A percentile compares a stretch with the other conserved stretches of the same genome.
These are phyloP conservation scores for Mesorhabditis spiculigera DNA, from an alignment of 2,888 invertebrate species.

Conservation along the genomic window DNA sequence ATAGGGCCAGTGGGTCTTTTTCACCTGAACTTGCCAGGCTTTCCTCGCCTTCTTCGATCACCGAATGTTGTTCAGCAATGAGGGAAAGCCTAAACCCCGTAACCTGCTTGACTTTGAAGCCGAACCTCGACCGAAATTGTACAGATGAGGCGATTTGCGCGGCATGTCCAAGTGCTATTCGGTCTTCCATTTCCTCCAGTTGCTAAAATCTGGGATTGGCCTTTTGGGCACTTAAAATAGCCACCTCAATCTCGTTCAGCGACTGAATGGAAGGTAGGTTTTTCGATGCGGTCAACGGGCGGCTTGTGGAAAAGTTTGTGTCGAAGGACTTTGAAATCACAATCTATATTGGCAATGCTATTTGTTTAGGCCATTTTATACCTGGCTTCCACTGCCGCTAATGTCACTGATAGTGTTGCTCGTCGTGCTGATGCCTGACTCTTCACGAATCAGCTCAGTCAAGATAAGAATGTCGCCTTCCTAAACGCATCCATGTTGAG, in stretches of 20 bases:
- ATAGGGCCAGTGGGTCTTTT: background rate
- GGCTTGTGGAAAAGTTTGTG: conserved; percentile 20
- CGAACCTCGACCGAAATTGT: conserved; percentile 40
- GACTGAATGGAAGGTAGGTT: conserved; percentile 7
- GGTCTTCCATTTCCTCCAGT: conserved; percentile 45
- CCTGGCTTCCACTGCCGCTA: conserved; percentile 19
- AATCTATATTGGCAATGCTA: conserved; percentile 18
- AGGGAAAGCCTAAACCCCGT: conserved; percentile 29
- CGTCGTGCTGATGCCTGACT: conserved; percentile 25
- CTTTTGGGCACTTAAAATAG: too few relatives aligned
- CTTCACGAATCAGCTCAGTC: conserved; percentile 37
- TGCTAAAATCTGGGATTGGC: conserved; percentile 15
- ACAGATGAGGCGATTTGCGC: conserved; percentile 24
- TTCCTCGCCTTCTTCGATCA: conserved; percentile 38
- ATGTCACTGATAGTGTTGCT: conserved; percentile 20
- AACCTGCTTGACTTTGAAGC: background rate
- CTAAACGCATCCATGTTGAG: conserved; percentile 5
- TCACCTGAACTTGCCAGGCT: conserved; percentile 10
- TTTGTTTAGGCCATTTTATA: background rate
- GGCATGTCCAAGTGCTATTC: conserved; percentile 22
- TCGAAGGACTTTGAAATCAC: conserved; percentile 45
- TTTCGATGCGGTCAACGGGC: background rate
- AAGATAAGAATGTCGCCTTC: conserved; percentile 40
- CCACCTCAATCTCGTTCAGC: conserved; percentile 18
- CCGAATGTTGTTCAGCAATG: conserved; percentile 39